These are phyloP conservation scores for Agrypnia vestita DNA, from an alignment of 1,140 invertebrate species.

Conservation along the genomic window DNA sequence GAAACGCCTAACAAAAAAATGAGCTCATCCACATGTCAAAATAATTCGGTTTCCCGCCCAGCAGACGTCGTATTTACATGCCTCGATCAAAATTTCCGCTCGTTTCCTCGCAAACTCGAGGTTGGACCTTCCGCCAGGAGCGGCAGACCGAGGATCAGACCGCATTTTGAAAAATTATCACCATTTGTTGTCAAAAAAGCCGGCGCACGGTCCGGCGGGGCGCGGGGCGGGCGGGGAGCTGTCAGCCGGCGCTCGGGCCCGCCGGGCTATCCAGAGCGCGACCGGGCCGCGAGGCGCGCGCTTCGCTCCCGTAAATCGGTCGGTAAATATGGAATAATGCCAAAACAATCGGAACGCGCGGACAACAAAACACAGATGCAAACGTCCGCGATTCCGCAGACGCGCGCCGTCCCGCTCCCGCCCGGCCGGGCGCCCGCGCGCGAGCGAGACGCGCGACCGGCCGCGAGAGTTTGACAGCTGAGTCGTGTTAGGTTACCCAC, in stretches of 20 bases:
- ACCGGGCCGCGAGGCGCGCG: constrained; percentile 13
- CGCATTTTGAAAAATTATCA: constrained; percentile 43
- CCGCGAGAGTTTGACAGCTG: constrained; percentile 47
- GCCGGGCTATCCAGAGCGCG: background rate
- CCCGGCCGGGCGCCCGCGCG: no score
- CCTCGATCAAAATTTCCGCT: background rate
- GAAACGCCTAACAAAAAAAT: constrained; percentile 25
- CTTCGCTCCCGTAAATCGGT: constrained; percentile 52
- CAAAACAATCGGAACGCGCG: constrained; percentile 53
- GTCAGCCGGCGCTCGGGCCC: constrained; percentile 13
- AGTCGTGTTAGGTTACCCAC: constrained; percentile 76
- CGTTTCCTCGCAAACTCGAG: constrained; percentile 4
- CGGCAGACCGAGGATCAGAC: background rate
- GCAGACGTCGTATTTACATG: background rate
- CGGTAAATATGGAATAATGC: constrained; percentile 58
- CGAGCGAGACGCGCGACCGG: no score
- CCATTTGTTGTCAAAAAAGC: constrained; percentile 45
- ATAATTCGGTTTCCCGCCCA: background rate
- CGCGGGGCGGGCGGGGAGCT: background rate
- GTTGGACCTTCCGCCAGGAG: background rate
- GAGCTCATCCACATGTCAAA: constrained; percentile 35
- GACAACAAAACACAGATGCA: constrained; percentile 48
- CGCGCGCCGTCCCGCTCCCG: constrained; percentile 30
- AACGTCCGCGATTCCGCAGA: constrained; percentile 46
- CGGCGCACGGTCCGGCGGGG: background rate